Evolutionary conservation across 2,113 vertebrate genomes (phyloP), one percentile per base, ranked within the genome.

Genomic region (Heterocephalus glaber): DNA sequence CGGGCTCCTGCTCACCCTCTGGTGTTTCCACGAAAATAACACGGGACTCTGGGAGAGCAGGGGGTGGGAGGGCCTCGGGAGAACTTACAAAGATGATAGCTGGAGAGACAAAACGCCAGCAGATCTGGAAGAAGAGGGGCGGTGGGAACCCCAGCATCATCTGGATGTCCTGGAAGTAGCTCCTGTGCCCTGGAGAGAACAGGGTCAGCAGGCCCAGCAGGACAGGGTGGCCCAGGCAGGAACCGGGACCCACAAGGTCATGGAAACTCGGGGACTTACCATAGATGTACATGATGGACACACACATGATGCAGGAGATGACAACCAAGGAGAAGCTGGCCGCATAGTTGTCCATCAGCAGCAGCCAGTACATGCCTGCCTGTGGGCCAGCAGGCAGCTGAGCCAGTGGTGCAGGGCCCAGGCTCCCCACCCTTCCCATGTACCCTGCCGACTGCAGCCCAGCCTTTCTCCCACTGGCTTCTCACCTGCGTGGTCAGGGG

Each of bases 121-220:
- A 99, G 97, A 99, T 98, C 98, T 99, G 99, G 98, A 99, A 99
- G 98, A 99, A 99, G 96, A 99, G 94, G 0, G 99, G 99, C 1
- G 99, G 99, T 2, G 99, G 99, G 97, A 99, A 99, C 9, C 99
- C 99, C 98, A 99, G 98, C 99, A 99, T 99, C 99, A 99, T 99
- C 98, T 99, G 99, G 68, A 99, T 99, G 97, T 99, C 99, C 98
- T 98, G 99, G 97, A 99, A 99, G 98, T 99, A 99, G 97, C 99
- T 99, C 60, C n/a, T 98, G 98, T 99, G 98, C 28, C 99, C 99
- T 99, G 98, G 4, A 58, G 92, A 95, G 77, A 94, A 1, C 7
- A 19, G 38, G 17, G 70, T 97, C 58, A 96, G 90, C 86, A 68
- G 56, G 68, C 54, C 61, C 2, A 22, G 28, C 33, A 41, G 72